phyloP scores from a whole-genome alignment of 1,140 invertebrate species.

The Heliconius congener region DNA sequence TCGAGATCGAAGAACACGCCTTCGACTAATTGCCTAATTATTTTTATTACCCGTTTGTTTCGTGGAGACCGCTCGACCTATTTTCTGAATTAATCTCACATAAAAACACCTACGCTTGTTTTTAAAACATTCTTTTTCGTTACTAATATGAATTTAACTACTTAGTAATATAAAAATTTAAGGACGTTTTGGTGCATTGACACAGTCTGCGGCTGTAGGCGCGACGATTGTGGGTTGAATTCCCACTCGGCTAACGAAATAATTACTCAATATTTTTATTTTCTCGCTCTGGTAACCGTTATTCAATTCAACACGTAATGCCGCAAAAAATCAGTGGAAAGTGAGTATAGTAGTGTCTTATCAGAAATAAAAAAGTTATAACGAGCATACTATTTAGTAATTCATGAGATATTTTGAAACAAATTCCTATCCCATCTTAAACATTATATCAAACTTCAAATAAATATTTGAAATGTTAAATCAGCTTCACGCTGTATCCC shows the following conservation, averaged over 20 bases:
- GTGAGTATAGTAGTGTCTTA: background rate
- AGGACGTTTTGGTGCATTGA: no score
- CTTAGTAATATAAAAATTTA: no score
- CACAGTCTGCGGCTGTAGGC: no score
- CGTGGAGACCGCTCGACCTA: constrained; percentile 52
- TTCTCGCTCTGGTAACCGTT: no score
- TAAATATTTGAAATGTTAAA: constrained; percentile 48
- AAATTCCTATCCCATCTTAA: background rate
- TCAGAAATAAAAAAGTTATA: background rate
- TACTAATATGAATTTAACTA: background rate
- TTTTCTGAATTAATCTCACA: constrained; percentile 57
- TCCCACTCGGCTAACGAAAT: no score
- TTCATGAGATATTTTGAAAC: background rate
- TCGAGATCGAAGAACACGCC: constrained; percentile 58
- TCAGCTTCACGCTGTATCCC: no score
- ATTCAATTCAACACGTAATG: no score
- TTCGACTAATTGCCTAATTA: constrained; percentile 73
- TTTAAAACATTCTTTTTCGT: background rate
- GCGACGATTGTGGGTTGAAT: no score
- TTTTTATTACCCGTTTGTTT: constrained; percentile 77
- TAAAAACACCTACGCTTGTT: constrained; percentile 20
- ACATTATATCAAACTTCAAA: constrained; percentile 46
- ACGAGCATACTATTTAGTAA: background rate
- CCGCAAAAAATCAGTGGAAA: no score
- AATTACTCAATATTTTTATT: no score